phyloP scores from a whole-genome alignment of 2,888 invertebrate species.

The Palloptera scutellata region DNA sequence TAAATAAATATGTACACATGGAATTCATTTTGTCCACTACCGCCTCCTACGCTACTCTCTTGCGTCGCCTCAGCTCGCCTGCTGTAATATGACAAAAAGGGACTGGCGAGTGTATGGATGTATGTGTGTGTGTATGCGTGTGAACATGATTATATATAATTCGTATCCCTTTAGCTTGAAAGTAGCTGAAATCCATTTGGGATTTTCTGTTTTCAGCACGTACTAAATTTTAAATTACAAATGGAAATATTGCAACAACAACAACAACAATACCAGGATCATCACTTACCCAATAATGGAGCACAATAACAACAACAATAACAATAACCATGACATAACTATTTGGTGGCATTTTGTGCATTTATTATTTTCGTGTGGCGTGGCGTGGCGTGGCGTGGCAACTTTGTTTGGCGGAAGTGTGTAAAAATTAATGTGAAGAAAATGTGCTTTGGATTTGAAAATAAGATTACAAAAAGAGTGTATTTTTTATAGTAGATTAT shows the following conservation, averaged over 20 bases:
- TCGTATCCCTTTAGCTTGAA: conserved; percentile 22
- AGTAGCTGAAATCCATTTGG: conserved; percentile 44
- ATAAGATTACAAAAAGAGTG: too few species aligned
- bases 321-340: neutral
- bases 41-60: too few species aligned
- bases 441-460: conserved; percentile 19
- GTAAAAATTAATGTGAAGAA: conserved; percentile 29
- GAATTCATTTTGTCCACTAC: too few species aligned
- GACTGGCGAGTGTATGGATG: neutral
- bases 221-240: conserved; percentile 24
- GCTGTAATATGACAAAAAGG: neutral
- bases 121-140: neutral
- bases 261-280: neutral
- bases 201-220: conserved; percentile 47
- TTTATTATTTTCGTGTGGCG: neutral
- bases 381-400: neutral
- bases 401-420: neutral
- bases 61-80: neutral
- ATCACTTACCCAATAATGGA: too few species aligned
- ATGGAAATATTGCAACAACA: neutral
- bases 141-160: conserved; percentile 13
- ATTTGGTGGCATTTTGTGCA: neutral
- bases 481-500: too few species aligned
- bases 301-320: neutral
- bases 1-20: too few species aligned